Evolutionary conservation across 1,140 invertebrate genomes (phyloP).

Genomic region (Drosophila guanche): DNA sequence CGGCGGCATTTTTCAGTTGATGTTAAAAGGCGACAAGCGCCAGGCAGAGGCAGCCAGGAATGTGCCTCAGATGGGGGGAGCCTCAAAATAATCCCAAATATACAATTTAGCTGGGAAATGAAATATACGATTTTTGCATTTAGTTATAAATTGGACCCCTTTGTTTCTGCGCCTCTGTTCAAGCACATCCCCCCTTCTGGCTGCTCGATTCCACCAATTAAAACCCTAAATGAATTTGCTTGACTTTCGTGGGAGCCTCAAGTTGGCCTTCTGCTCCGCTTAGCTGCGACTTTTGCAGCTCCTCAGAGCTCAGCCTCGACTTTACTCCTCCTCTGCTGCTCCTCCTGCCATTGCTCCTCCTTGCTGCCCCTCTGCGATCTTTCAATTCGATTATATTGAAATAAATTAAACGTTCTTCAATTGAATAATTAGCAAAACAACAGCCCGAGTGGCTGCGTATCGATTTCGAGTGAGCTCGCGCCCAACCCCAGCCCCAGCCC

Average conservation of each 20-base stretch:
- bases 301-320: not conserved
- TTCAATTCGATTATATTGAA: slow-evolving; percentile 82
- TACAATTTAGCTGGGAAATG: not conserved
- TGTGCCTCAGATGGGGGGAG: too few species aligned
- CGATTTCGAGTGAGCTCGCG: slow-evolving; percentile 46
- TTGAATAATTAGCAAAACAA: slow-evolving; percentile 77
- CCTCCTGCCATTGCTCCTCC: slow-evolving; percentile 6
- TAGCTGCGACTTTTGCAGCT: too few species aligned
- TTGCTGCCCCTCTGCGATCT: slow-evolving; percentile 48
- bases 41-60: not conserved
- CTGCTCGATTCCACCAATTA: slow-evolving; percentile 54
- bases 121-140: not conserved
- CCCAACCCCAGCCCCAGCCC: slow-evolving; percentile 12
- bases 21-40: slow-evolving; percentile 28
- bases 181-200: not conserved
- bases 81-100: not conserved
- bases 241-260: slow-evolving; percentile 77
- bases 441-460: slow-evolving; percentile 40
- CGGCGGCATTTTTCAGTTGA: slow-evolving; percentile 41
- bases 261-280: slow-evolving; percentile 37
- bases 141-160: not conserved
- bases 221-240: slow-evolving; percentile 78
- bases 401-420: slow-evolving; percentile 82
- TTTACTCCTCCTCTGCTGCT: slow-evolving; percentile 19
- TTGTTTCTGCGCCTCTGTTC: not conserved